phyloP scores from a whole-genome alignment of 1,140 invertebrate genomes.

The Drosophila pruinosa region DNA sequence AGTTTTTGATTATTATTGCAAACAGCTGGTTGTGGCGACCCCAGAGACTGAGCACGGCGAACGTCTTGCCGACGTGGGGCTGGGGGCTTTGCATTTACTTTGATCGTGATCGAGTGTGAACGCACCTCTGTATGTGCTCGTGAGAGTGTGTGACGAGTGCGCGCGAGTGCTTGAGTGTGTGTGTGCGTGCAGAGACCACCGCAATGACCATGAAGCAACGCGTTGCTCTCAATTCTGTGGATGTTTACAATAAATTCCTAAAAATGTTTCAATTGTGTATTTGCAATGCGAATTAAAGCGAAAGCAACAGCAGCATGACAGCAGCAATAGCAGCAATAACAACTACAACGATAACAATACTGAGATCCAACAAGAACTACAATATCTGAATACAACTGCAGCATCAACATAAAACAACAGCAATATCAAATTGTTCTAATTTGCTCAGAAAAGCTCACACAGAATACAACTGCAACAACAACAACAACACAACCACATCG shows the following conservation, averaged over 20 bases:
- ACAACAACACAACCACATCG: conserved; percentile 17
- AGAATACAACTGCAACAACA: neutral
- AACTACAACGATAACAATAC: conserved; percentile 5
- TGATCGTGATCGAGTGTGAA: conserved; percentile 32
- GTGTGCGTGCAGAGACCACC: conserved; percentile 38
- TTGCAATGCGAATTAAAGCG: conserved; percentile 27
- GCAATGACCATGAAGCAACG: conserved; percentile 64
- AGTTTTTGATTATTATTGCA: conserved; percentile 30
- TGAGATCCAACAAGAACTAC: neutral
- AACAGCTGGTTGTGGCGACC: conserved; percentile 24
- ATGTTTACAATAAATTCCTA: conserved; percentile 68
- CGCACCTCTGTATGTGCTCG: neutral
- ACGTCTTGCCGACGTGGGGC: conserved; percentile 38
- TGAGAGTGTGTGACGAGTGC: neutral
- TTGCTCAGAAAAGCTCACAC: conserved; percentile 10
- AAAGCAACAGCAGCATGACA: conserved; percentile 24
- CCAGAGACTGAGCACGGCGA: neutral
- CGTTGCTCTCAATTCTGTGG: conserved; percentile 60
- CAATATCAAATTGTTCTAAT: conserved; percentile 33
- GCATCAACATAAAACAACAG: conserved; percentile 4
- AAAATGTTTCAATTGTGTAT: conserved; percentile 44
- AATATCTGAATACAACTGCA: conserved; percentile 14
- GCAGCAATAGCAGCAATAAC: conserved; percentile 9
- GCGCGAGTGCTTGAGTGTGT: neutral
- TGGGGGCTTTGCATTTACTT: conserved; percentile 28